Evolutionary conservation across 2,797 vertebrate species (phyloP).

Genomic region (Anabas testudineus): DNA sequence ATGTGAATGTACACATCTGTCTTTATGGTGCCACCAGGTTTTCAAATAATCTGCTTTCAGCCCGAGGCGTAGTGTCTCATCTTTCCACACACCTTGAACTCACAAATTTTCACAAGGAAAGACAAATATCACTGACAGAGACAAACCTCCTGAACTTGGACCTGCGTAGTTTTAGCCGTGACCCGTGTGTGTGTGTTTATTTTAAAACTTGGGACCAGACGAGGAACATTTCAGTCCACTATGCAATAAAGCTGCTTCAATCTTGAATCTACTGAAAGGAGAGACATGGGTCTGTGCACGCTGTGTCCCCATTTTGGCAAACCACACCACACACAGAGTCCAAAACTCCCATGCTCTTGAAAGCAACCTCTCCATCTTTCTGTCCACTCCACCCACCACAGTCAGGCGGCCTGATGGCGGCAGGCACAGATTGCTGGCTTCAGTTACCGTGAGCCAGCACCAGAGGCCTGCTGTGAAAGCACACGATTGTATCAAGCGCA

Average conservation of each 20-base stretch:
- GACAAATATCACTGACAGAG: constrained; percentile 35
- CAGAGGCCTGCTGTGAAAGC: constrained; percentile 58
- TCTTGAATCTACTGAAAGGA: too few species aligned
- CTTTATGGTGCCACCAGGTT: background rate
- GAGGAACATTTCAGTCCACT: too few species aligned
- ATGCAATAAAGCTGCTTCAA: too few species aligned
- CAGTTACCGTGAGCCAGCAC: constrained; percentile 49
- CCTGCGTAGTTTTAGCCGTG: constrained; percentile 29
- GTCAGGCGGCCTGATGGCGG: constrained; percentile 55
- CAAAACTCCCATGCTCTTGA: constrained; percentile 14
- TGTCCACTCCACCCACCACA: constrained; percentile 55
- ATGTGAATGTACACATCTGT: constrained; percentile 7
- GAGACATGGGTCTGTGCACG: too few species aligned
- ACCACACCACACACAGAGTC: constrained; percentile 35
- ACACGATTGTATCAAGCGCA: constrained; percentile 49
- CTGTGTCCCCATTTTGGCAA: constrained; percentile 47
- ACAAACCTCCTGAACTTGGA: constrained; percentile 43
- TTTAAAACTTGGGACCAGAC: too few species aligned
- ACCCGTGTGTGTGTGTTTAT: constrained; percentile 20
- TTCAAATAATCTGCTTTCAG: too few species aligned
- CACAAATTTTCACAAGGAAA: constrained; percentile 28
- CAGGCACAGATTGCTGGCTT: constrained; percentile 63
- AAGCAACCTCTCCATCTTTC: constrained; percentile 58
- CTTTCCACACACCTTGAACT: constrained; percentile 10
- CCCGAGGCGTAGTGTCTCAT: background rate